Evolutionary conservation across 1,140 invertebrate genomes (phyloP).

Genomic region (Colletes latitarsis): DNA sequence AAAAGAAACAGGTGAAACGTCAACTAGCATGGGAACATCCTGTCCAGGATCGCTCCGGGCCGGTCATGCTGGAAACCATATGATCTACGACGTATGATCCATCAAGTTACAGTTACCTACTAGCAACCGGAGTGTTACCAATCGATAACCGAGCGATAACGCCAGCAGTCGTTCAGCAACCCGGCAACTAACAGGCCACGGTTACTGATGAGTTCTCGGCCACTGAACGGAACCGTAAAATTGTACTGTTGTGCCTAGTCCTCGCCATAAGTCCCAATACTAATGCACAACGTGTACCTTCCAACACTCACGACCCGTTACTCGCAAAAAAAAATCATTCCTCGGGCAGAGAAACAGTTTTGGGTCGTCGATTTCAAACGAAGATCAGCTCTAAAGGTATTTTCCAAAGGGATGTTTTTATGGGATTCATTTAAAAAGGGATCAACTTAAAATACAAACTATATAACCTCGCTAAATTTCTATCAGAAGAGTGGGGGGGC

Average conservation of each 20-base stretch:
- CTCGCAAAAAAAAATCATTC: too few relatives aligned
- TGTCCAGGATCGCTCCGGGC: constrained; percentile 66
- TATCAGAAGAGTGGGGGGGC: too few relatives aligned
- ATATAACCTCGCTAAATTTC: too few relatives aligned
- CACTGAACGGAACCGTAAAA: not conserved
- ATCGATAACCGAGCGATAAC: constrained; percentile 74
- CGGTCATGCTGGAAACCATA: constrained; percentile 62
- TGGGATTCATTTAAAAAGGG: too few relatives aligned
- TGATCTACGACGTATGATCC: constrained; percentile 73
- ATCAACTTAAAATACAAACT: too few relatives aligned
- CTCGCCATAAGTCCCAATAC: too few relatives aligned
- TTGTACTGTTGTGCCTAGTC: not conserved
- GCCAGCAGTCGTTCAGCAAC: constrained; percentile 64
- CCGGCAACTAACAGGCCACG: constrained; percentile 26
- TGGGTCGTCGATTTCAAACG: too few relatives aligned
- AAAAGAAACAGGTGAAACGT: constrained; percentile 65
- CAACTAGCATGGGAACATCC: constrained; percentile 72
- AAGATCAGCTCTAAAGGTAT: too few relatives aligned
- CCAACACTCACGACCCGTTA: too few relatives aligned
- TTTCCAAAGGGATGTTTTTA: too few relatives aligned
- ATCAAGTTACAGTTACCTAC: constrained; percentile 75
- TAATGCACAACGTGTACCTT: too few relatives aligned
- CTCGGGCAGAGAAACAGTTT: too few relatives aligned
- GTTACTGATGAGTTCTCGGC: not conserved
- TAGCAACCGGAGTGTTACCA: constrained; percentile 70